Percentiles rank a stretch among this genome's conserved stretches.
Conservation (phyloP, 2,797 vertebrate species). For the Agapornis canus region DNA sequence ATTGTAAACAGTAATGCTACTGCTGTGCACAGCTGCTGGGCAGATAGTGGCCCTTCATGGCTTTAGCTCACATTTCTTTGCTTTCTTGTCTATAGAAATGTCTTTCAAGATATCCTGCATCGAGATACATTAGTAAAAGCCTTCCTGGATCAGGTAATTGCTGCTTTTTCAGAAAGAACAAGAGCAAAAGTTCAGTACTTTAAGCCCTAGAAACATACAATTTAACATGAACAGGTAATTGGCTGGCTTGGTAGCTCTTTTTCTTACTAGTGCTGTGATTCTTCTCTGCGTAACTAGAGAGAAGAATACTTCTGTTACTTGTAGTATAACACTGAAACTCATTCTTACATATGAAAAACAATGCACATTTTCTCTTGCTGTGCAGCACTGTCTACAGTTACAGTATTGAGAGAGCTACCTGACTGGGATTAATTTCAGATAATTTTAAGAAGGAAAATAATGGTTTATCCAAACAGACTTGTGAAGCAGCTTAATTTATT, state of each 20-base stretch:
- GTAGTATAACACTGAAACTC: background rate
- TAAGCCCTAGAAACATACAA: background rate
- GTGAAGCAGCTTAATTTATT: background rate
- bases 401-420: background rate
- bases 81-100: conserved; percentile 81
- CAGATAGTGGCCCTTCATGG: background rate
- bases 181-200: background rate
- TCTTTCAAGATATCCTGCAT: conserved; percentile 95
- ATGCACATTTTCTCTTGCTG: background rate
- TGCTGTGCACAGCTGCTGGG: background rate
- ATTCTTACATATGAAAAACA: background rate
- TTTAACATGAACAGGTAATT: background rate
- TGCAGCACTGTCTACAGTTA: background rate
- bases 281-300: background rate
- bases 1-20: background rate
- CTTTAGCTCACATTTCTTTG: background rate
- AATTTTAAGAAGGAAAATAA: background rate
- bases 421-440: background rate
- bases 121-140: conserved; percentile 92
- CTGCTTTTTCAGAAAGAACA: background rate
- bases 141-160: conserved; percentile 92
- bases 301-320: background rate
- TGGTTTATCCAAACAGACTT: background rate
- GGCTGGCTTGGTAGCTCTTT: background rate
- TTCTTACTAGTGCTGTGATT: background rate